Conservation (phyloP, 2,797 vertebrate species). For the Spatula versicolor region DNA sequence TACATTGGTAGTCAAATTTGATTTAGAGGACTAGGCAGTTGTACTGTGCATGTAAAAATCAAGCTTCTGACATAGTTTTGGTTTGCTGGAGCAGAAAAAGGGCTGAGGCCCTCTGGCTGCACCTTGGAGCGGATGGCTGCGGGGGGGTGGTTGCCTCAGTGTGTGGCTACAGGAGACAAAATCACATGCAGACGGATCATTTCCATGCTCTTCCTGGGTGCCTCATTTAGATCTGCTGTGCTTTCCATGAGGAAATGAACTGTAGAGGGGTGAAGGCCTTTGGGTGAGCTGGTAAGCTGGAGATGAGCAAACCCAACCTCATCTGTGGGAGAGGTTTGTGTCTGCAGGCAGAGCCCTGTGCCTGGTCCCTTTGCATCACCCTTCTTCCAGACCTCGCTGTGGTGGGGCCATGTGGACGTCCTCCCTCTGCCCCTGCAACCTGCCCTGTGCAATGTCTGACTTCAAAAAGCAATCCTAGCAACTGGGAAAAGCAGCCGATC, state of each 20-base stretch:
- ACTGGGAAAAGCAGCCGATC: background rate
- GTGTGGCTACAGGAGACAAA: background rate
- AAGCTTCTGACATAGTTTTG: background rate
- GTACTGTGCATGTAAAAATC: background rate
- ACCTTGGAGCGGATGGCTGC: background rate
- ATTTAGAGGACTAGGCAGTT: slow-evolving; percentile 13
- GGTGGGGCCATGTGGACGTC: accelerated
- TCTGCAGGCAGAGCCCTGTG: accelerated
- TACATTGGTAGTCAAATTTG: slow-evolving; percentile 46
- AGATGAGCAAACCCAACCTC: accelerated
- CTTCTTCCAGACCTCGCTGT: background rate
- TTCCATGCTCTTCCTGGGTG: background rate
- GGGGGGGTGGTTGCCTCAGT: no score
- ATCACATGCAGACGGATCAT: background rate
- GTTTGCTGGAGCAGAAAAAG: background rate
- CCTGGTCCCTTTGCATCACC: background rate
- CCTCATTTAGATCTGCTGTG: slow-evolving; percentile 8
- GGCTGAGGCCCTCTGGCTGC: background rate
- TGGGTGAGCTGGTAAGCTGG: background rate
- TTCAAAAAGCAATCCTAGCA: background rate
- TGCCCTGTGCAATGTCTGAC: accelerated
- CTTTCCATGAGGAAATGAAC: slow-evolving; percentile 23
- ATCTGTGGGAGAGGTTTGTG: accelerated
- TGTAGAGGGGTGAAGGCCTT: background rate
- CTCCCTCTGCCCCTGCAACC: accelerated